Evolutionary conservation across 2,113 vertebrate genomes (phyloP), one percentile per base, ranked within the genome.

Genomic region (Mellivora capensis): DNA sequence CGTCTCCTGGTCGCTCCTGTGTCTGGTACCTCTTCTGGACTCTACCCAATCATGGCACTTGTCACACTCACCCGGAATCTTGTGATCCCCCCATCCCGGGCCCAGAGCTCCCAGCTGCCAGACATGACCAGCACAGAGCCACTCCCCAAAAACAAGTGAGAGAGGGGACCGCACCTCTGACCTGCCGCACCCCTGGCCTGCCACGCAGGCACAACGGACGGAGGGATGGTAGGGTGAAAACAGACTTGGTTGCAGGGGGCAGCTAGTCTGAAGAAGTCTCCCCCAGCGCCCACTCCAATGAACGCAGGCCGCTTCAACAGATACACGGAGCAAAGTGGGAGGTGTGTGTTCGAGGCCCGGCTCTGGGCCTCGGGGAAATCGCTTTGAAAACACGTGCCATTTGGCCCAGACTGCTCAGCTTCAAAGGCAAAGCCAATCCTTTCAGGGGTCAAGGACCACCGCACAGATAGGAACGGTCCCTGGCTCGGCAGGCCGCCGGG

Each of bases 401-500:
- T 81, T 34, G 77, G 69, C 11, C 14, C 47, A 95, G 87, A 74
- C 94, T 92, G 91, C 90, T 97, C 80, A 21, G 89, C 87, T 82
- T 86, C 95, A 57, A 61, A 95, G 90, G 80, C 85, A 80, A 79
- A 57, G 91, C 17, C 37, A 25, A 69, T 9, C 81, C 54, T 85
- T 54, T 20, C 23, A 6, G 49, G 54, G 96, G 74, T 90, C 92
- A 93, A 82, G 85, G 87, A 93, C 84, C 64, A 42, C 31, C 1
- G 3, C 0, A 31, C 64, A 21, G 93, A 77, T 79, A 72, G 34
- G 76, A 80, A 90, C 1, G 23, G 49, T 25, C 37, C 72, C 44
- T 61, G 72, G 27, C 13, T 80, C 17, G 4, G 34, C 9, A 4
- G 0, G 52, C 34, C 37, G 9, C 2, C 13, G 27, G 93, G 59